Base-by-base conservation (phyloP, 2,113 vertebrate genomes). In the Spilogale gracilis region DNA sequence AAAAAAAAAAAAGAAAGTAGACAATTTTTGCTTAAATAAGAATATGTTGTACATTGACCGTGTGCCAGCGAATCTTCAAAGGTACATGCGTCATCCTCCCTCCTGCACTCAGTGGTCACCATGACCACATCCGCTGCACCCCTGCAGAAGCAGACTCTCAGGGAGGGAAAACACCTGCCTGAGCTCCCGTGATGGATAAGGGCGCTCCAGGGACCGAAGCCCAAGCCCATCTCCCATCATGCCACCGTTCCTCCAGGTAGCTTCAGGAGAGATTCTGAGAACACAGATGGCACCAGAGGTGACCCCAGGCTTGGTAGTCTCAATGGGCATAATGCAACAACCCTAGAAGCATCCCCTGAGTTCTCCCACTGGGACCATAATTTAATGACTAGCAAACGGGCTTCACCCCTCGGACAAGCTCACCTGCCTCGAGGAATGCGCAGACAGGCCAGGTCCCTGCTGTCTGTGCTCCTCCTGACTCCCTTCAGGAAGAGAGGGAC, bases 21-120 rank as follows among this genome's bases (percentile, higher is more conserved):
- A 54, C 52, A 52, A 20, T 0, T 18, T 58, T 79, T 32, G 25
- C 60, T 63, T 83, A 30, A 18, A 21, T 32, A n/a, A 25, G 52
- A 78, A 27, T 20, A 32, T 52, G 63, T 3, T 2, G 16, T 71
- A 38, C 6, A 7, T 1, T 3, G 17, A 27, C 23, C 13, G 27
- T 13, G 17, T 9, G 12, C n/a, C n/a, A 17, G 30, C 14, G 3
- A 12, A 50, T 20, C 32, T 71, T 74, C 83, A 48, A 38, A 63
- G 23, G 0, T 2, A 25, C 2, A 20, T 0, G 6, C 1, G 5
- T 12, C 2, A 3, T 38, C 89, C n/a, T 5, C 9, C 63, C 43
- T 4, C 1, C 2, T 4, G 2, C 10, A 1, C 7, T 3, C 7
- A 16, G 43, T 3, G 4, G 69, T 23, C 38, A 32, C 60, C 17